Evolutionary conservation across 2,113 vertebrate genomes (phyloP).

Genomic region (Saccopteryx leptura): DNA sequence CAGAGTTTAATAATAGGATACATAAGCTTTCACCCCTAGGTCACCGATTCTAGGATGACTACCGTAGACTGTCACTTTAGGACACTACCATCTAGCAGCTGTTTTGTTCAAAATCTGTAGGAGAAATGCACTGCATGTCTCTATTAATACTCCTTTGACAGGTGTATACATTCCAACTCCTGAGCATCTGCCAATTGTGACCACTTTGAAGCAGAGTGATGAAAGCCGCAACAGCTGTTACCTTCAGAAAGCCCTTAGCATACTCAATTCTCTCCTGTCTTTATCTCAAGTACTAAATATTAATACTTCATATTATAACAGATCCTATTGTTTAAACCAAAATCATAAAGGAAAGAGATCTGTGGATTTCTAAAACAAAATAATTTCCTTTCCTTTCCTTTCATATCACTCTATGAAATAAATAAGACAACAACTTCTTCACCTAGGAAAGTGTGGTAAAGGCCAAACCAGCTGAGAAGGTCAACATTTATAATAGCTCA

Average conservation of each 20-base stretch:
- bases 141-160: constrained; percentile 80
- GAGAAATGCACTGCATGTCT: constrained; percentile 66
- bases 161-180: constrained; percentile 71
- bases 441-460: neutral
- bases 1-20: constrained; percentile 51
- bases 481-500: neutral
- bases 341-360: constrained; percentile 20
- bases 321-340: constrained; percentile 13
- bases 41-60: constrained; percentile 50
- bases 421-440: constrained; percentile 41
- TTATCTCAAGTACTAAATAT: neutral
- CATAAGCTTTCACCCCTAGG: constrained; percentile 23
- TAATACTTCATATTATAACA: neutral
- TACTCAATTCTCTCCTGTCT: neutral
- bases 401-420: neutral
- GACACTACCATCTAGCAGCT: constrained; percentile 69
- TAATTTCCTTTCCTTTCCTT: neutral
- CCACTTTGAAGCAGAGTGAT: constrained; percentile 54
- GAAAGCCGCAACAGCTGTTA: constrained; percentile 70
- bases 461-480: constrained; percentile 31
- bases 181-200: constrained; percentile 49
- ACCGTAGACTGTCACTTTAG: constrained; percentile 48
- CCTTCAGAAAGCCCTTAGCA: neutral
- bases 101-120: constrained; percentile 55
- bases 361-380: constrained; percentile 29